Base-by-base conservation (phyloP, 2,113 vertebrate species). In the Erpornis zantholeuca region DNA sequence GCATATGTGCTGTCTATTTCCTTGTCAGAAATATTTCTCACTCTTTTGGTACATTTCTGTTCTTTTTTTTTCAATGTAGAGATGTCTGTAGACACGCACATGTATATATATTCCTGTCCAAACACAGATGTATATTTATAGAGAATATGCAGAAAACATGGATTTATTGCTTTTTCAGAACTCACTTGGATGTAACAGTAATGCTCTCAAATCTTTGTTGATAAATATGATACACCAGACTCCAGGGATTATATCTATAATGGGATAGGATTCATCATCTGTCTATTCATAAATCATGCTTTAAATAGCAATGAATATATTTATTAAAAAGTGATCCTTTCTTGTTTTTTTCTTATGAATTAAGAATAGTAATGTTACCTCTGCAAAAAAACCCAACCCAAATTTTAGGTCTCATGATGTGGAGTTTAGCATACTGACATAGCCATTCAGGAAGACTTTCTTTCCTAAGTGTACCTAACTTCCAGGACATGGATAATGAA, bases 261-360 rank as follows among this genome's bases (percentile, higher is more conserved):
- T 49, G 13, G 40, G 18, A 31, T 61, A 45, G 4, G 50, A 35
- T 50, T 29, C 10, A 42, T 61, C 6, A 25, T 78, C 44, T 70
- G 11, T 66, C 21, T 40, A 50, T 72, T 45, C 3, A 19, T 73
- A 77, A 88, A 42, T 77, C 10, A 40, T 57, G 6, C 6, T 69
- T 86, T 77, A 40, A 76, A 76, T 19, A 57, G 7, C 13, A 78
- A 23, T 8, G 86, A 56, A 57, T 53, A 45, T 35, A 38, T 27
- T 12, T 23, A 3, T 1, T 3, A 25, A 28, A 29, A 65, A 40
- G 2, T 23, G 1, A 40, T 57, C 2, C 1, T 63, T 71, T 3
- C 13, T 49, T 52, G 11, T 1, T 38, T 59, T 36, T 25, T 45
- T 24, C 8, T 20, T 16, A 3, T 38, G 20, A 88, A 50, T 33